These are phyloP conservation scores for Mastigias papua DNA, from an alignment of 30 jellyfish, hydroid and myxozoan species.

Conservation along the genomic window DNA sequence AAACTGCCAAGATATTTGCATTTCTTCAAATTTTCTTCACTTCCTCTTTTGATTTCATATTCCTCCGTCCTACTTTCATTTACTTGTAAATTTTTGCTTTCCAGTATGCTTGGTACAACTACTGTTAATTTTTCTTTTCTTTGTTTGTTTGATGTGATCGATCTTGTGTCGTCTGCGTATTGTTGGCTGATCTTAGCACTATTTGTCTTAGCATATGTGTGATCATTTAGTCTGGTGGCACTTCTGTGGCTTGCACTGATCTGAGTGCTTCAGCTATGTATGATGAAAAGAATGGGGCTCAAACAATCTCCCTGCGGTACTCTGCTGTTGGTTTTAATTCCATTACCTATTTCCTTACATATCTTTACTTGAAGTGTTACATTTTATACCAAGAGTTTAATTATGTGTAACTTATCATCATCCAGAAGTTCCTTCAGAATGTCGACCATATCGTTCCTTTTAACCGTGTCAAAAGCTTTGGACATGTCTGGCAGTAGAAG, in stretches of 20 bases:
- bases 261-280: constrained; percentile 32
- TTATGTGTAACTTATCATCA: constrained; percentile 39
- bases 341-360: constrained; percentile 3
- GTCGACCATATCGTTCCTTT: constrained; percentile 14
- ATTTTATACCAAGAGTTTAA: not conserved
- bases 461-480: constrained; percentile 55
- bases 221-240: not conserved
- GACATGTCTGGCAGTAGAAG: constrained; percentile 43
- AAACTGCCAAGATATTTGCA: constrained; percentile 7
- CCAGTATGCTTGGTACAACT: not conserved
- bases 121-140: not conserved
- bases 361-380: too few species aligned
- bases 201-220: not conserved
- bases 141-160: not conserved
- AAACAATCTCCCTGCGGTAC: constrained; percentile 30
- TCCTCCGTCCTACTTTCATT: not conserved
- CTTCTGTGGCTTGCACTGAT: not conserved
- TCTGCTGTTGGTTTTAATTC: constrained; percentile 5
- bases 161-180: not conserved
- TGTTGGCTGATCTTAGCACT: not conserved
- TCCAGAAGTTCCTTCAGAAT: constrained; percentile 10
- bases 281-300: constrained; percentile 29
- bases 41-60: not conserved
- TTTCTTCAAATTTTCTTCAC: not conserved
- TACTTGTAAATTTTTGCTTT: not conserved